phyloP scores from a whole-genome alignment of 1,140 invertebrate species.

The Eulimnadia texana region DNA sequence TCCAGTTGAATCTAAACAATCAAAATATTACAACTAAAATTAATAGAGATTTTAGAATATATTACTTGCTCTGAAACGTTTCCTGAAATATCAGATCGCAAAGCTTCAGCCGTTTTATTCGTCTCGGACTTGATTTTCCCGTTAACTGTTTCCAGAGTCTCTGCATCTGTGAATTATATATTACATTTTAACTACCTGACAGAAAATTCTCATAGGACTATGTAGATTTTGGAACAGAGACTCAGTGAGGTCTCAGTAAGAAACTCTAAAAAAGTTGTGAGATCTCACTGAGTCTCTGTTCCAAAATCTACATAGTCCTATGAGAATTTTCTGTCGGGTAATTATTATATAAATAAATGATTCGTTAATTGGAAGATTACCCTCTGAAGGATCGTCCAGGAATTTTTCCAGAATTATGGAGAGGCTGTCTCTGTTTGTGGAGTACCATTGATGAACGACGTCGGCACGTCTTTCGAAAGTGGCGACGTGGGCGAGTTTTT shows the following conservation, averaged over 20 bases:
- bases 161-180: too few relatives aligned
- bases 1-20: background rate
- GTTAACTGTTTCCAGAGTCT: background rate
- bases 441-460: background rate
- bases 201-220: too few relatives aligned
- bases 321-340: too few relatives aligned
- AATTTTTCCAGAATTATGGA: background rate
- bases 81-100: background rate
- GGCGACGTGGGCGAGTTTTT: background rate
- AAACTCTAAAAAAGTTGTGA: too few relatives aligned
- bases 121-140: background rate
- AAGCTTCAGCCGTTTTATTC: background rate
- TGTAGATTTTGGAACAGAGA: too few relatives aligned
- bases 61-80: background rate
- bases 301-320: too few relatives aligned
- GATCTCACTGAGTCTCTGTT: too few relatives aligned
- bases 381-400: too few relatives aligned
- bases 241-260: too few relatives aligned
- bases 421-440: background rate
- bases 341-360: too few relatives aligned
- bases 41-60: background rate
- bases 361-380: too few relatives aligned
- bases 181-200: too few relatives aligned
- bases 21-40: background rate
- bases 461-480: background rate